Evolutionary conservation across 2,113 vertebrate genomes (phyloP), one percentile per base, ranked within the genome.

Genomic region (Triplophysa rosa): DNA sequence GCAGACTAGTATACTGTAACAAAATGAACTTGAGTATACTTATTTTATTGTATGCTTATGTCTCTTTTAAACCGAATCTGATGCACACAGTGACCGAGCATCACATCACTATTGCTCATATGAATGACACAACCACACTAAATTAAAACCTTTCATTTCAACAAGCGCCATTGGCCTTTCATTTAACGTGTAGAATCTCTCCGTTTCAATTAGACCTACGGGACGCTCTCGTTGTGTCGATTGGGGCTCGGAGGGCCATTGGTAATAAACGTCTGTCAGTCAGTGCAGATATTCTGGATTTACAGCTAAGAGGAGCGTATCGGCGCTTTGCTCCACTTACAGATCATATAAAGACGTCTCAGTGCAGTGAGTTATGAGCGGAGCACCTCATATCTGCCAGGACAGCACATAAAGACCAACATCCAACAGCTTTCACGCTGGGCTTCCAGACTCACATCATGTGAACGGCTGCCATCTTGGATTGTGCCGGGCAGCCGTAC

Each of bases 221-320:
- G 24, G 67, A 72, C 26, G 52, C 52, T 65, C 67, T 71, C 21
- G 8, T 76, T 29, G 29, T 68, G 42, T 26, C 54, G 69, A 67
- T 42, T 47, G 59, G 17, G 59, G 21, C 6, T 23, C 24, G 6
- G 72, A 75, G 72, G 59, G 8, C 59, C 26, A 75, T 29, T 47
- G 21, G 40, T 59, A 75, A 47, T 63, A 75, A 75, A 75, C 63
- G 8, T 16, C 72, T 49, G 58, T 63, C 72, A 49, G 72, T 75
- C 58, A 47, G n/a, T 13, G 10, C 59, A 8, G 72, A 59, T 75
- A 29, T 49, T 45, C 59, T 63, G 59, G 72, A 75, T 75, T 75
- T 75, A 75, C 47, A n/a, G 72, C 37, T 62, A 29, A 16, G 63
- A 63, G 42, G 40, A n/a, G 21, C 40, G 63, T 59, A 59, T 59